Base-by-base conservation (phyloP, 2,113 vertebrate species). In the Brachyistius frenatus region DNA sequence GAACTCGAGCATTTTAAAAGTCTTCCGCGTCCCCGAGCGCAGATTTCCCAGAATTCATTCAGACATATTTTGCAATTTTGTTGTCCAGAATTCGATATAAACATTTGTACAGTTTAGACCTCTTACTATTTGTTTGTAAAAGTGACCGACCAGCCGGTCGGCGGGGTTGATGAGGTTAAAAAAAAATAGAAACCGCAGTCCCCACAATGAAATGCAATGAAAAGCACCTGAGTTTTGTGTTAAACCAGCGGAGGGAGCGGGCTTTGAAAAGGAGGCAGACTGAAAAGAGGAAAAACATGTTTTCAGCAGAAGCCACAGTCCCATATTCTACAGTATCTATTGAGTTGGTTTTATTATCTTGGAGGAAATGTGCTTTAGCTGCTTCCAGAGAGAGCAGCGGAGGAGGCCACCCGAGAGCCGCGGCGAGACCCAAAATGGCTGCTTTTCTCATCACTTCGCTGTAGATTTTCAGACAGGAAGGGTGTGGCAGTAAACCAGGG, bases 321-420 rank as follows among this genome's bases (percentile, higher is more conserved):
- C 73, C 55, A 63, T 71, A 71, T 67, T 80, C 52, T 33, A 44
- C 65, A 49, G 32, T 50, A 73, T 74, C 66, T 83, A 82, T 83
- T 70, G 65, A 77, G 65, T 63, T 67, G 76, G 44, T 74, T 77
- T 86, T 83, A 74, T 80, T 78, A 71, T 88, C 44, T 67, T 35
- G 69, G 73, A 75, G 63, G 52, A 80, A 82, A 85, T 72, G 76
- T 71, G 76, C 73, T 80, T 78, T 50, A 46, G 73, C 52, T 58
- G 63, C 65, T 70, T 85, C 72, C 76, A 85, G 68, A 85, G 66
- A 65, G 74, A 65, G 53, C 16, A 35, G 61, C 73, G 47, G 69
- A 39, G 53, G 83, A 57, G 46, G 73, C 66, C 69, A 77, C 68
- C 79, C 10, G 73, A 80, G 68, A 88, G 76, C 50, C 36, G 52